Base-by-base conservation (phyloP, 2,888 invertebrate species). In the Therioaphis trifolii region DNA sequence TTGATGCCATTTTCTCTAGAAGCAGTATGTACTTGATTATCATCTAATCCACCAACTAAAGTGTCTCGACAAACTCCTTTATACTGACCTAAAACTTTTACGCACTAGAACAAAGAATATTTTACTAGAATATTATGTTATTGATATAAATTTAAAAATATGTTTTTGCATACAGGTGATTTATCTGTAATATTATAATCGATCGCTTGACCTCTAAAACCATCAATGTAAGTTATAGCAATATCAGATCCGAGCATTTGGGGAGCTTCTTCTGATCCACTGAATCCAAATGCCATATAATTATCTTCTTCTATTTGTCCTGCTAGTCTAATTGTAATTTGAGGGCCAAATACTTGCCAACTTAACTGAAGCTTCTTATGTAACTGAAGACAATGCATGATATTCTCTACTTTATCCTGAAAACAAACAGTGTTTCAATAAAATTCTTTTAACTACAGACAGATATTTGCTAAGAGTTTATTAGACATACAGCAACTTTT, bases 311-410 rank as follows among this genome's bases (percentile, higher is more conserved):
- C 87, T 88, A 94, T 92, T 91, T 94, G 93, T 0, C 93, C 96
- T 15, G 95, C 93, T 15, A 97, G 89, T 88, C 96, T 94, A 82
- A 96, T 91, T 12, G 96, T 96, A 86, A 97, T 92, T 88, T 94
- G 94, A 29, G 94, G 94, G 0, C 96, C 96, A 89, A 96, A 96
- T 40, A 96, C 93, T 88, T 96, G 96, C 96, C 96, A 97, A 14
- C 94, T 93, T 2, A 96, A 91, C 90, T 95, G 95, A 86, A 93
- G 90, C 88, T 94, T 92, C 88, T 93, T 93, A 89, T 97, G 96
- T 80, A 97, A 90, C 89, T 96, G 96, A 72, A 93, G 89, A 88
- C 97, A 97, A n/a, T 85, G 80, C 80, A 52, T 63, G 35, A 82
- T 82, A 63, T 82, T 82, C 14, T 82, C 80, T 35, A 82, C 63